Base-by-base conservation (phyloP, 1,140 invertebrate genomes). In the Pachypeltis micranthus region DNA sequence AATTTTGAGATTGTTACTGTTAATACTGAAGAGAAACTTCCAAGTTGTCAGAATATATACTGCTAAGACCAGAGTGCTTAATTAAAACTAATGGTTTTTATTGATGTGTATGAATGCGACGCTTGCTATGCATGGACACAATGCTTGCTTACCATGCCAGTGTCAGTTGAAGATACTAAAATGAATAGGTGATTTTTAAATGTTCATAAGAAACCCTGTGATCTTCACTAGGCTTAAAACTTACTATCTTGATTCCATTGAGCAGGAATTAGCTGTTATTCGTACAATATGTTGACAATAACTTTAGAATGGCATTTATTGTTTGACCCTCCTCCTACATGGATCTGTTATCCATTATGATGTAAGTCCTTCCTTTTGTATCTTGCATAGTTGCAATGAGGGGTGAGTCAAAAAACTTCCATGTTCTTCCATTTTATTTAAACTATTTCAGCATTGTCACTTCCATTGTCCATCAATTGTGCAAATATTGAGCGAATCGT, bases 181-280 rank as follows among this genome's bases (percentile, higher is more conserved):
- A 21, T 51, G 47, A 51, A 51, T 51, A 51, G 12, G 47, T 51
- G 23, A 51, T 51, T 51, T 51, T 16, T 51, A 51, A 51, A 51
- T 51, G 47, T 51, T 51, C 4, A 51, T 21, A 51, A 51, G 23
- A 51, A 21, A 51, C 47, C 47, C 47, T 51, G 47, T 51, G 47
- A 51, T 51, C 47, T 51, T 51, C 47, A 51, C 47, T 51, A 51
- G 16, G 7, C 47, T 16, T 51, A 51, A 51, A 51, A 16, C 23
- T 16, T 51, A 51, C 23, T 51, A 16, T 51, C 47, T 51, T 51
- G 47, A 51, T 51, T 51, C 47, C 21, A 10, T 4, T 21, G 19
- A 51, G 47, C 47, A 10, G 23, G 47, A 7, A 51, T 51, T 51
- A 51, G 47, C 23, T 51, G 23, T 51, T 21, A 21, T 51, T 51